Percentiles rank a stretch among this genome's conserved stretches.
These are phyloP conservation scores for Brachionus rubens DNA, from an alignment of 1,140 invertebrate species.

Conservation along the genomic window DNA sequence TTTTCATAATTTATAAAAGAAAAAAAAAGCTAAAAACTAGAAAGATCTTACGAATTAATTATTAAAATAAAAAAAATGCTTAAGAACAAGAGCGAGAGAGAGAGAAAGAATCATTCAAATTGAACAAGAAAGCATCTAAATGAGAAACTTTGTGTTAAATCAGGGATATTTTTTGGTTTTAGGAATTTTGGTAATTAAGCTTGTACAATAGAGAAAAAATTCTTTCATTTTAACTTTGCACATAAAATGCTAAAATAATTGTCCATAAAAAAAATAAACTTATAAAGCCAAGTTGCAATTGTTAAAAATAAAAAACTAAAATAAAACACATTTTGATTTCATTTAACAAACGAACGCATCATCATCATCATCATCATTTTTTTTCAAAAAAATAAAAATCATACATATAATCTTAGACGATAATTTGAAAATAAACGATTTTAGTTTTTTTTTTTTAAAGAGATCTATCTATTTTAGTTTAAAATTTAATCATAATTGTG, in stretches of 20 bases:
- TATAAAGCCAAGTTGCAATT: neutral
- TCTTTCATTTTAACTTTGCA: no score
- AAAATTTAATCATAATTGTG: neutral
- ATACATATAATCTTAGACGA: no score
- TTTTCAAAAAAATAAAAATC: no score
- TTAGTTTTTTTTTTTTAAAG: no score
- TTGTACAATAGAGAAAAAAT: no score
- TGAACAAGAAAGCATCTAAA: neutral
- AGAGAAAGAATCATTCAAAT: neutral
- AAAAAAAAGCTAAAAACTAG: neutral
- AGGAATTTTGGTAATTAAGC: no score
- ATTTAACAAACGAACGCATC: no score
- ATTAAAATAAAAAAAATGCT: slow-evolving; percentile 31
- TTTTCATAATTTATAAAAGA: slow-evolving; percentile 42
- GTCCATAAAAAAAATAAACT: slow-evolving; percentile 22
- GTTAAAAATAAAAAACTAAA: neutral
- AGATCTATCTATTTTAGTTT: neutral
- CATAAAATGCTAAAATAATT: slow-evolving; percentile 39
- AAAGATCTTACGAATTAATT: slow-evolving; percentile 16
- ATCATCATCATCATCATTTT: no score
- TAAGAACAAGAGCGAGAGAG: no score
- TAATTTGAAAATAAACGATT: no score
- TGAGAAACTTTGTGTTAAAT: neutral
- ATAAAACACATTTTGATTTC: no score
- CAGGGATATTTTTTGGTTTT: neutral